A percentile compares a stretch with the other conserved stretches of the same genome.
Conservation (phyloP, 1,140 invertebrate genomes). For the Pachyrhynchus sulphureomaculatus region DNA sequence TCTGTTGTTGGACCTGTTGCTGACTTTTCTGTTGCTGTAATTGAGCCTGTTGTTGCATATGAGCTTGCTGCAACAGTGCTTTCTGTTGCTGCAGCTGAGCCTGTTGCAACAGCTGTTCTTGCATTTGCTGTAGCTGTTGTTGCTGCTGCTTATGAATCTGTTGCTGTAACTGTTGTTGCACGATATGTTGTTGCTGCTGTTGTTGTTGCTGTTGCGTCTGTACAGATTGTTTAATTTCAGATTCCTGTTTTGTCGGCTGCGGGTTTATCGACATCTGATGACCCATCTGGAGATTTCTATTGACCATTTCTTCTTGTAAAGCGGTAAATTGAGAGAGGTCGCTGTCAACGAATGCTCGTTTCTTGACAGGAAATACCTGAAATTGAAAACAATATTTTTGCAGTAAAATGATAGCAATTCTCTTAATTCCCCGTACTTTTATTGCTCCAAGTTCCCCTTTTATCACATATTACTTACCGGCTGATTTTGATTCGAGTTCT, state of each 20-base stretch:
- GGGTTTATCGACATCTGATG: neutral
- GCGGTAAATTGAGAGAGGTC: constrained; percentile 36
- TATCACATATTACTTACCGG: neutral
- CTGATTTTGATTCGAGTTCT: constrained; percentile 12
- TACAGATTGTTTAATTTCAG: neutral
- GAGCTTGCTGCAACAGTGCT: neutral
- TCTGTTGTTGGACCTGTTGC: neutral
- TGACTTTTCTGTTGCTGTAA: constrained; percentile 1
- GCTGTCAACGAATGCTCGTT: constrained; percentile 60
- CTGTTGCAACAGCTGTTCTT: neutral
- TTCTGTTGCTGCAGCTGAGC: neutral
- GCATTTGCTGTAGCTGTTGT: neutral
- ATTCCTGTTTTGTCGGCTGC: neutral
- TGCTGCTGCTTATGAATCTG: neutral
- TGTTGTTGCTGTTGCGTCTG: neutral
- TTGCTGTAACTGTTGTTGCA: constrained; percentile 4
- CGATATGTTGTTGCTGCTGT: constrained; percentile 1
- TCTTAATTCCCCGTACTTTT: no score
- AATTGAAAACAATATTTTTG: neutral
- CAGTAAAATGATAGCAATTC: no score
- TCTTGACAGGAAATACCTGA: constrained; percentile 56
- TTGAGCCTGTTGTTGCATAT: neutral
- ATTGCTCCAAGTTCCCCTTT: no score
- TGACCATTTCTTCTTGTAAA: constrained; percentile 26
- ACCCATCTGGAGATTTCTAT: constrained; percentile 20